phyloP scores from a whole-genome alignment of 2,113 vertebrate genomes.

The Laterallus jamaicensis region DNA sequence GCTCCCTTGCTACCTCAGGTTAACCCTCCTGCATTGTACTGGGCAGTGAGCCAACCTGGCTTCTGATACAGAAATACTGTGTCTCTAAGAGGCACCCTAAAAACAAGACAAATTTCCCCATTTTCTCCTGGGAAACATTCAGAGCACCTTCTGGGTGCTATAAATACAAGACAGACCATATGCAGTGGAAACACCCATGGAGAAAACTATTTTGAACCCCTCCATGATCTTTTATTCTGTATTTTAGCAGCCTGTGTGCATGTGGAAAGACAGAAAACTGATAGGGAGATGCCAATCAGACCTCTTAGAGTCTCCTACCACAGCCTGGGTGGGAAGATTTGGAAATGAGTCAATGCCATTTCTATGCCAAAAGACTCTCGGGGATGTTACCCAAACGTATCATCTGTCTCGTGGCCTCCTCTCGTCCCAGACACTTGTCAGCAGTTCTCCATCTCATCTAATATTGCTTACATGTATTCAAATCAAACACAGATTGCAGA shows the following conservation, averaged over 20 bases:
- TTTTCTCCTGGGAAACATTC: background rate
- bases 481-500: slow-evolving; percentile 15
- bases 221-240: background rate
- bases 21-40: background rate
- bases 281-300: background rate
- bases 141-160: background rate
- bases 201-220: background rate
- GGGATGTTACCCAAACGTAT: background rate
- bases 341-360: background rate
- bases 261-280: background rate
- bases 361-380: background rate
- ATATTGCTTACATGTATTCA: background rate
- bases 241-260: background rate
- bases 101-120: background rate
- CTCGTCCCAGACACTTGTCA: slow-evolving; percentile 28
- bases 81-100: background rate
- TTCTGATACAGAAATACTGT: background rate
- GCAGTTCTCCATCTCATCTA: slow-evolving; percentile 8
- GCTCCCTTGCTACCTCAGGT: background rate
- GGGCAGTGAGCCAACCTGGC: background rate
- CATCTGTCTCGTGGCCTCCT: background rate
- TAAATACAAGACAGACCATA: background rate
- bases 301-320: background rate
- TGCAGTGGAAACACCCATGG: background rate
- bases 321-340: slow-evolving; percentile 16